Evolutionary conservation across 2,888 invertebrate species (phyloP).

Genomic region (Morpho helenor): DNA sequence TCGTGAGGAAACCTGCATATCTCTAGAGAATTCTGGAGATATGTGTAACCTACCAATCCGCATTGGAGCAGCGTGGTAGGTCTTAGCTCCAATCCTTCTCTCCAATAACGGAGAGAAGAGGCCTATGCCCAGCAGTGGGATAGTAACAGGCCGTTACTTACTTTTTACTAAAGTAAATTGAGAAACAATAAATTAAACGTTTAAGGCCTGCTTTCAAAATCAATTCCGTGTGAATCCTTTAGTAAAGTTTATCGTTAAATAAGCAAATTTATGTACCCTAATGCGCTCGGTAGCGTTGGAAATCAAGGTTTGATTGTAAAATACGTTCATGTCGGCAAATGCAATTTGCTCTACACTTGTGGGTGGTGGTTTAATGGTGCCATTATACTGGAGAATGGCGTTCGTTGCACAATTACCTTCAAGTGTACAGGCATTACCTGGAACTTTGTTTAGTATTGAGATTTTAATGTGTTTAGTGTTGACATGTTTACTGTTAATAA

Average conservation of each 20-base stretch:
- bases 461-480: constrained; percentile 23
- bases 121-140: no score
- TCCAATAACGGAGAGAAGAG: no score
- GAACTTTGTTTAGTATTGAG: constrained; percentile 30
- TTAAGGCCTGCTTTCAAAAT: constrained; percentile 53
- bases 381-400: constrained; percentile 61
- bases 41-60: no score
- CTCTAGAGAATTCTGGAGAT: no score
- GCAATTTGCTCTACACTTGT: constrained; percentile 72
- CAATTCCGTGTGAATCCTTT: constrained; percentile 55
- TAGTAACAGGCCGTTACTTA: no score
- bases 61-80: no score
- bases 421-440: constrained; percentile 43
- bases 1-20: no score
- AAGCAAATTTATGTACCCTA: constrained; percentile 70
- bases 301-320: constrained; percentile 75
- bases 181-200: constrained; percentile 52
- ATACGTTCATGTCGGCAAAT: constrained; percentile 67
- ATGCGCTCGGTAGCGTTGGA: constrained; percentile 64
- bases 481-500: constrained; percentile 16
- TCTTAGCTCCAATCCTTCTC: no score
- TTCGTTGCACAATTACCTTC: constrained; percentile 65
- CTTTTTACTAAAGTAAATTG: no score
- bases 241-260: constrained; percentile 61
- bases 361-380: constrained; percentile 74